Base-by-base conservation (phyloP, 2,797 vertebrate species). In the Peromyscus aztecus region DNA sequence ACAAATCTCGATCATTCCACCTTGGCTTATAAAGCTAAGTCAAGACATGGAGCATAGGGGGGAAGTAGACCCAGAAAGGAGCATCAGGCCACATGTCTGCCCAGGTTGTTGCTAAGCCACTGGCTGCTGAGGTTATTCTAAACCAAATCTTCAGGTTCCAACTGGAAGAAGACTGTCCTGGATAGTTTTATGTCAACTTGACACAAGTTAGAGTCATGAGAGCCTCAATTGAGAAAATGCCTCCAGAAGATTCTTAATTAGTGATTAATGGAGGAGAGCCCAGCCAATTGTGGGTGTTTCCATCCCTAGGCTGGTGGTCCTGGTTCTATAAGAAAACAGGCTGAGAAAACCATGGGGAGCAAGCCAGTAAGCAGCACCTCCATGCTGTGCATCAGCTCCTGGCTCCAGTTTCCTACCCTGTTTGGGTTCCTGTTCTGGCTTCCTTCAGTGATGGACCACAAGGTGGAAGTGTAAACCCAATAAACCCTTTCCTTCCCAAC, bases 141-240 rank as follows among this genome's bases (percentile, higher is more conserved):
- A 94, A 96, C 91, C 27, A 8, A 49, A 29, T 40, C 96, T 95
- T 29, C 0, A 65, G 88, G 27, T 46, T 89, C 89, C 89, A 55
- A 81, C 82, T 73, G 84, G 85, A 94, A 43, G 27, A 17, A 37
- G 46, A 55, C 46, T 55, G n/a, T 27, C 37, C 34, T 24, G 29
- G 17, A 40, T 69, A 52, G 31, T 49, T 52, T 85, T n/a, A 49
- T n/a, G 63, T 52, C 43, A 52, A 49, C 31, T 52, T n/a, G 63
- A 52, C 63, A 52, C 21, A 67, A n/a, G 34, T 46, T 67, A 69
- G 29, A 52, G 29, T 49, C 31, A 69, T 52, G 11, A 10, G 31
- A 86, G 13, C 43, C 31, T 24, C 63, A 37, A 6, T 0, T 86
- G 63, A 86, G 29, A 52, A 86, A 27, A 37, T 23, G 65, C 12